Base-by-base conservation (phyloP, 2,113 vertebrate species). In the Silurus glanis region DNA sequence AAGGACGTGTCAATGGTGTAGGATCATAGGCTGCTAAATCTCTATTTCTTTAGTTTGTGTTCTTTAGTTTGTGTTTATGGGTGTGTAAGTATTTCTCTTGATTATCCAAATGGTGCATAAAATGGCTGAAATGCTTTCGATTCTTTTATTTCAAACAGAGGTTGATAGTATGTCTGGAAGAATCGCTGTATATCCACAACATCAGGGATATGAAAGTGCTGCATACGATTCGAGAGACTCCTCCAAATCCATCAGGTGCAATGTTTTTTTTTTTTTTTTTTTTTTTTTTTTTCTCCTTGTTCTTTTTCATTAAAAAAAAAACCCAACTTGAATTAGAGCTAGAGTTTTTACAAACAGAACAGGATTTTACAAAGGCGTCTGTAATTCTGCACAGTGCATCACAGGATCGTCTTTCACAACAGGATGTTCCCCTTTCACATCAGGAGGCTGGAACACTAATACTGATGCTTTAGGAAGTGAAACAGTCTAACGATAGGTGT, bases 121-220 rank as follows among this genome's bases (percentile, higher is more conserved):
- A 19, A 25, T 9, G 1, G 7, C 80, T 53, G 66, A 56, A 45
- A 16, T 28, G 13, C 12, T 14, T n/a, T 61, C 37, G 2, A 37
- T 37, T 37, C 37, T 4, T 86, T 76, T 66, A 81, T 81, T 69
- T 62, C 21, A 23, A 19, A 61, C 91, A 99, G 98, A 96, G 98
- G 92, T 95, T 99, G 91, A 99, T 99, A 49, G 98, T 99, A 80
- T 99, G 98, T 93, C 94, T 99, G 94, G 98, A 99, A 88, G 98
- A 99, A 92, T 98, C 97, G 5, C 96, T 99, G 8, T 99, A 99
- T 83, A 99, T 99, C 88, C 98, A 99, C 94, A 99, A 99, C 92
- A 99, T 99, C 92, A 94, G 98, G 92, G 98, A 99, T 94, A 99
- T 99, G 98, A 99, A 99, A 94, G 98, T 99, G 53, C 95, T 99